Percentiles rank a stretch among this genome's conserved stretches.
Evolutionary conservation across 2,888 invertebrate species (phyloP).

Genomic region (Trichopria drosophilae): DNA sequence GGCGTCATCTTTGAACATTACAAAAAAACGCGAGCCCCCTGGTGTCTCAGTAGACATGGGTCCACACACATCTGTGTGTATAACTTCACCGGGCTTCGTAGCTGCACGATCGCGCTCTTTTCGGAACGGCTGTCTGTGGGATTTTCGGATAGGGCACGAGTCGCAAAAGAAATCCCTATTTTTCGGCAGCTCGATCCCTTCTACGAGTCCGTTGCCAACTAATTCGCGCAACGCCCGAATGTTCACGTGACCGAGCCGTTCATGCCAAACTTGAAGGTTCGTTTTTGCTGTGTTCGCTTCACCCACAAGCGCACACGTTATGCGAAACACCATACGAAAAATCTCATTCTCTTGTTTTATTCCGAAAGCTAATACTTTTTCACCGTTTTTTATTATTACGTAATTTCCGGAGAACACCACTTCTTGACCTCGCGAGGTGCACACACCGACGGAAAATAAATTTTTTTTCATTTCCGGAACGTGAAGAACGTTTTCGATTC

Average conservation of each 20-base stretch:
- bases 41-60: slow-evolving; percentile 36
- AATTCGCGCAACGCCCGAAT: slow-evolving; percentile 8
- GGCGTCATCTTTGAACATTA: slow-evolving; percentile 37
- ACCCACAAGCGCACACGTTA: slow-evolving; percentile 4
- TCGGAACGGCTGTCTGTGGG: slow-evolving; percentile 27
- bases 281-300: slow-evolving; percentile 15
- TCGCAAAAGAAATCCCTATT: no score
- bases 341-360: slow-evolving; percentile 32
- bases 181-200: slow-evolving; percentile 14
- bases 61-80: slow-evolving; percentile 39
- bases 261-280: slow-evolving; percentile 7
- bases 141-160: slow-evolving; percentile 37
- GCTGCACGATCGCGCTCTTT: not conserved
- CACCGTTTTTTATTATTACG: slow-evolving; percentile 14
- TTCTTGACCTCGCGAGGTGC: slow-evolving; percentile 29
- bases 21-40: slow-evolving; percentile 33
- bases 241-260: slow-evolving; percentile 29
- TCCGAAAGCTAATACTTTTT: slow-evolving; percentile 26
- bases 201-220: slow-evolving; percentile 2
- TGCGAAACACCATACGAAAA: slow-evolving; percentile 32
- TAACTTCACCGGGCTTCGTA: slow-evolving; percentile 25
- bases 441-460: slow-evolving; percentile 40
- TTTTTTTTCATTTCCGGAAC: slow-evolving; percentile 37
- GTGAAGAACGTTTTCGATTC: slow-evolving; percentile 35
- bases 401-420: slow-evolving; percentile 22